These are phyloP conservation scores for Catharus fuscescens DNA, from an alignment of 2,113 vertebrate genomes.

Conservation along the genomic window DNA sequence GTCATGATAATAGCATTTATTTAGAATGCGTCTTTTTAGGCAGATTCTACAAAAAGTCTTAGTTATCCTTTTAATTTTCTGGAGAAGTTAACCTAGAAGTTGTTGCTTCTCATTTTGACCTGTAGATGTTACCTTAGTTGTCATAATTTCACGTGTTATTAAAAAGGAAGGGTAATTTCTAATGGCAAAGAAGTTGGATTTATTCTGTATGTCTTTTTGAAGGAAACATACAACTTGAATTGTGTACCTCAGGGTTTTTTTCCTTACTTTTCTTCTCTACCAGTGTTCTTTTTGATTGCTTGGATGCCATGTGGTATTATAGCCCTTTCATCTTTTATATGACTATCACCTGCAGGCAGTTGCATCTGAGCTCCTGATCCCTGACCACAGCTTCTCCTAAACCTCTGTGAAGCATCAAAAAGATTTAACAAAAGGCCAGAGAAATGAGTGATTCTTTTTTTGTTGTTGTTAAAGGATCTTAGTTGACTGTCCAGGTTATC, in stretches of 20 bases:
- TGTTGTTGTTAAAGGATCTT: constrained; percentile 14
- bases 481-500: constrained; percentile 41
- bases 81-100: neutral
- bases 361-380: constrained; percentile 55
- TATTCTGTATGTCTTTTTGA: neutral
- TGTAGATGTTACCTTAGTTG: neutral
- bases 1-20: neutral
- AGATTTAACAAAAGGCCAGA: constrained; percentile 44
- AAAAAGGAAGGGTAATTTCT: neutral
- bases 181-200: neutral
- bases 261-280: neutral
- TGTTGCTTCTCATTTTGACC: neutral
- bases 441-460: constrained; percentile 15
- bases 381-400: constrained; percentile 27
- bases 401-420: constrained; percentile 29
- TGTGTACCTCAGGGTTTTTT: neutral
- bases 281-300: constrained; percentile 24
- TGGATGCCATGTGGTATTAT: neutral
- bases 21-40: neutral
- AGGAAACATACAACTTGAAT: neutral
- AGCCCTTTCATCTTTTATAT: constrained; percentile 47
- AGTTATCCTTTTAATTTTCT: neutral
- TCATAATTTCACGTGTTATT: neutral
- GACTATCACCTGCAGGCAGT: constrained; percentile 52
- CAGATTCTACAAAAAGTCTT: neutral